Conservation (phyloP, 2,113 vertebrate genomes). For the Nicator chloris region DNA sequence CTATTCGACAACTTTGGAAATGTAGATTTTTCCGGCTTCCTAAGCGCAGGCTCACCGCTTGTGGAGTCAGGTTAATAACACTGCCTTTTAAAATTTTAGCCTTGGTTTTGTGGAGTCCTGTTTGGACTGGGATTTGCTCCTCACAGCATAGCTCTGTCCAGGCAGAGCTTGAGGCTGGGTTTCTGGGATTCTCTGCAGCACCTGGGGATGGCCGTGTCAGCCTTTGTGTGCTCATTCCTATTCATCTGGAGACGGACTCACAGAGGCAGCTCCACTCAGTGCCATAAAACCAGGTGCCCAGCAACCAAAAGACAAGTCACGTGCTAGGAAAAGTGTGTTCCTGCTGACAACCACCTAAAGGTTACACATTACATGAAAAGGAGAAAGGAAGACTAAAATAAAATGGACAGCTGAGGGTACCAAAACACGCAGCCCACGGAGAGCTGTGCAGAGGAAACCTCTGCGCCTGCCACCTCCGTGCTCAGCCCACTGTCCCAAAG, state of each 20-base stretch:
- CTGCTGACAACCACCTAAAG: neutral
- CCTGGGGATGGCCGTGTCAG: neutral
- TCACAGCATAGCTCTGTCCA: rapidly evolving
- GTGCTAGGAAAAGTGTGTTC: neutral
- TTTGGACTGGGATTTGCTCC: neutral
- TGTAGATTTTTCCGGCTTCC: neutral
- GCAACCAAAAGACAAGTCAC: rapidly evolving
- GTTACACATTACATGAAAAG: neutral
- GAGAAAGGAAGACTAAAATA: neutral
- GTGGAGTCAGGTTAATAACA: neutral
- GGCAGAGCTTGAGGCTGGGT: neutral
- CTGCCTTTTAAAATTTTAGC: neutral
- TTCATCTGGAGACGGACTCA: neutral
- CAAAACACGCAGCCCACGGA: neutral
- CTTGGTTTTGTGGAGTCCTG: neutral
- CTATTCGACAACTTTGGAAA: neutral
- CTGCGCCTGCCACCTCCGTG: neutral
- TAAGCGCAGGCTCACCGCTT: neutral
- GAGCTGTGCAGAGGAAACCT: neutral
- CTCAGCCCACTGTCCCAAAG: neutral
- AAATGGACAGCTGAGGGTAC: neutral
- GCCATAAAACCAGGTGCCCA: neutral
- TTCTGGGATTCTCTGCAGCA: neutral
- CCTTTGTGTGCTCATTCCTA: neutral
- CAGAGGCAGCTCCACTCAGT: neutral